phyloP scores from a whole-genome alignment of 2,888 invertebrate genomes.

The Ctenicera cuprea region DNA sequence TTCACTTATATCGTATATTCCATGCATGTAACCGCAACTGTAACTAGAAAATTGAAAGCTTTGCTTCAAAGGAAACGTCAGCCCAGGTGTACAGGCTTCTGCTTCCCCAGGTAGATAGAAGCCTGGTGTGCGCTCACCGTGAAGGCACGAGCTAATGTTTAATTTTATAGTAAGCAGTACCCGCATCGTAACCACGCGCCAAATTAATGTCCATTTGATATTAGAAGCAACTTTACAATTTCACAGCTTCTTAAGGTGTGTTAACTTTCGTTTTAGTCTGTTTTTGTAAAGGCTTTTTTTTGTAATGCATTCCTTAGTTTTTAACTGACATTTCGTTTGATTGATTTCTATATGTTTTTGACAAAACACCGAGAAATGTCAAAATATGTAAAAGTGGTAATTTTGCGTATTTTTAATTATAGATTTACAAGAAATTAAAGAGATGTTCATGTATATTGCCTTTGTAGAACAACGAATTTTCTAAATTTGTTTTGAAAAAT shows the following conservation, averaged over 20 bases:
- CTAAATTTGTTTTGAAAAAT: conserved; percentile 9
- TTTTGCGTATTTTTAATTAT: no score
- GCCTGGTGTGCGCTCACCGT: conserved; percentile 51
- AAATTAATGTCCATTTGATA: conserved; percentile 47
- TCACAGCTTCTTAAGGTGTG: conserved; percentile 19
- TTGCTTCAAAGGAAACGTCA: conserved; percentile 5
- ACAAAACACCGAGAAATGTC: no score
- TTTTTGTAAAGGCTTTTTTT: no score
- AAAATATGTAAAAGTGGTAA: no score
- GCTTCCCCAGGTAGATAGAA: conserved; percentile 43
- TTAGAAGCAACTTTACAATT: conserved; percentile 32
- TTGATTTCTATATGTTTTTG: no score
- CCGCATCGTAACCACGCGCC: conserved; percentile 52
- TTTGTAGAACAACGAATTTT: no score
- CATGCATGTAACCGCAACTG: not conserved
- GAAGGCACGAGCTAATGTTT: conserved; percentile 53
- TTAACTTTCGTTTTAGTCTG: not conserved
- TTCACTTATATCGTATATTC: not conserved
- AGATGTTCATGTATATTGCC: no score
- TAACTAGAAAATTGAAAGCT: conserved; percentile 13
- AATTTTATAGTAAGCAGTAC: conserved; percentile 48
- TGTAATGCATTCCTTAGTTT: no score
- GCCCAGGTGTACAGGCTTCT: conserved; percentile 45
- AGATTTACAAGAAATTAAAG: no score
- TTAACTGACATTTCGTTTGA: no score